These are phyloP conservation scores for Netelia melanura DNA, from an alignment of 2,888 invertebrate genomes.

Conservation along the genomic window DNA sequence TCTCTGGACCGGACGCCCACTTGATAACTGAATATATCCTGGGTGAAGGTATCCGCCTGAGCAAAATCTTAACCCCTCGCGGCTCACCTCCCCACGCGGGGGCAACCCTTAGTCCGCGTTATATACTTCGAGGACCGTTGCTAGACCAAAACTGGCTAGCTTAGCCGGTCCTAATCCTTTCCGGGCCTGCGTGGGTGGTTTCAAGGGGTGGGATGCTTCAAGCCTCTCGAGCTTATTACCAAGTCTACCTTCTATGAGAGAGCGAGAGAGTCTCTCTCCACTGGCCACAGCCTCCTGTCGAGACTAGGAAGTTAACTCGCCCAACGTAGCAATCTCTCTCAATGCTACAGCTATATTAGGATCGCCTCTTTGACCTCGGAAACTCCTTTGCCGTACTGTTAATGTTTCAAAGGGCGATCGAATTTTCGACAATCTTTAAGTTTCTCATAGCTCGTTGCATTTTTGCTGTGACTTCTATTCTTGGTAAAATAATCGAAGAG, in stretches of 20 bases:
- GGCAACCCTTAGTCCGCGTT: not conserved
- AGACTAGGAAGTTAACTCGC: conserved; percentile 60
- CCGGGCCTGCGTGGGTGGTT: conserved; percentile 68
- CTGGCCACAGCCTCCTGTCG: conserved; percentile 54
- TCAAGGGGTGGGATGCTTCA: conserved; percentile 26
- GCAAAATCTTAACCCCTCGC: conserved; percentile 37
- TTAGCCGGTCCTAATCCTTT: conserved; percentile 81
- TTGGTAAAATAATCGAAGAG: too few relatives aligned
- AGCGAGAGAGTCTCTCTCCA: conserved; percentile 26
- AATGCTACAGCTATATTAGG: conserved; percentile 48
- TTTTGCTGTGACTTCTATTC: not conserved
- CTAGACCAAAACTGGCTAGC: conserved; percentile 67
- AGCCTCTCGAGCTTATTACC: conserved; percentile 69
- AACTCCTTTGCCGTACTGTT: conserved; percentile 52
- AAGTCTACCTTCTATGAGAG: conserved; percentile 63
- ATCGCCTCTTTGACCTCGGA: not conserved
- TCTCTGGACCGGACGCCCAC: conserved; percentile 80
- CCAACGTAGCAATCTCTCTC: conserved; percentile 36
- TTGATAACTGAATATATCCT: conserved; percentile 81
- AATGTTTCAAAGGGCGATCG: conserved; percentile 34
- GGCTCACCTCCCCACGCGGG: not conserved
- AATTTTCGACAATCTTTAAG: not conserved
- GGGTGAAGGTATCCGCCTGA: conserved; percentile 37
- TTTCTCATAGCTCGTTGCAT: not conserved
- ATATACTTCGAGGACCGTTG: conserved; percentile 34